These are phyloP conservation scores for Eupithecia dodoneata DNA, from an alignment of 2,888 invertebrate genomes.

Conservation along the genomic window DNA sequence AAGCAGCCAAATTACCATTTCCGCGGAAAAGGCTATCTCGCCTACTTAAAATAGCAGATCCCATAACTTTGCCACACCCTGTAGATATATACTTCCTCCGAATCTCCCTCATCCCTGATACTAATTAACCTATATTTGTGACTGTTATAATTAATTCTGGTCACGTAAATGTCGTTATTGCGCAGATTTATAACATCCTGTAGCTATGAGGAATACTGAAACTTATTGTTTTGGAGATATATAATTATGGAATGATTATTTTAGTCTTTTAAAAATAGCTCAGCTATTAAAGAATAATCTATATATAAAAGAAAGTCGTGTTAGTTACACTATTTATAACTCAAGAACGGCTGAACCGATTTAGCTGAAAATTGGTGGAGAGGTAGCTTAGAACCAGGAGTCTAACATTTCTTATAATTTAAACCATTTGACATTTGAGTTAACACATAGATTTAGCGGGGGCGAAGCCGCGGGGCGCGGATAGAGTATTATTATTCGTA, in stretches of 20 bases:
- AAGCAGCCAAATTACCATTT: not conserved
- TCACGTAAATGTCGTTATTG: slow-evolving; percentile 12
- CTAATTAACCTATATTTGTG: slow-evolving; percentile 12
- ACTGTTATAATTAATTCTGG: slow-evolving; percentile 13
- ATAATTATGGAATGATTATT: not conserved
- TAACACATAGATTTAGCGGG: too few relatives aligned
- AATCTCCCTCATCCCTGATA: slow-evolving; percentile 9
- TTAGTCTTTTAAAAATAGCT: not conserved
- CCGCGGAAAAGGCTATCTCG: not conserved
- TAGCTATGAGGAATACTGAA: not conserved
- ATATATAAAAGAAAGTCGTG: too few relatives aligned
- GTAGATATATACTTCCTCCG: not conserved
- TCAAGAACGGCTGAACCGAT: too few relatives aligned
- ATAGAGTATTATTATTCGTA: too few relatives aligned
- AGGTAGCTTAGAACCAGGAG: too few relatives aligned
- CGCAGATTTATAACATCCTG: slow-evolving; percentile 14
- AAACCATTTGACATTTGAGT: too few relatives aligned
- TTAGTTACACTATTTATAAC: too few relatives aligned
- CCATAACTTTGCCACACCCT: not conserved
- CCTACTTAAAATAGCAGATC: slow-evolving; percentile 2
- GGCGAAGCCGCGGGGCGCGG: too few relatives aligned
- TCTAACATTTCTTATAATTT: too few relatives aligned
- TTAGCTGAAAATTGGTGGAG: too few relatives aligned
- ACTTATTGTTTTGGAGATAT: not conserved
- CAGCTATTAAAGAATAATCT: too few relatives aligned